Conservation (phyloP, 2,797 vertebrate genomes). For the Neosilurus mollespiculum region DNA sequence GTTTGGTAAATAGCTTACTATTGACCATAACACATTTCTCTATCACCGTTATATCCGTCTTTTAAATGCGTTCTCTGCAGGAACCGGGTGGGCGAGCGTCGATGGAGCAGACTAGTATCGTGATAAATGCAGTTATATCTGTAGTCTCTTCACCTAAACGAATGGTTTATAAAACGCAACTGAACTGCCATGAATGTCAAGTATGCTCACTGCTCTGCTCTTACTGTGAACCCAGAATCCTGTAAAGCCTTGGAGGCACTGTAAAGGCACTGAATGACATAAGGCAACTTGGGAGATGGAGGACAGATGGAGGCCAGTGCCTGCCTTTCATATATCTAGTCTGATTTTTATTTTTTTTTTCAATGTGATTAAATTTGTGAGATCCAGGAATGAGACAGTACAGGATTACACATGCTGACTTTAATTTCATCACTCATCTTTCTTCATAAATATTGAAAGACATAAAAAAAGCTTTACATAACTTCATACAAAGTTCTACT, state of each 20-base stretch:
- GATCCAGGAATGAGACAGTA: background rate
- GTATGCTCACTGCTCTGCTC: slow-evolving; percentile 34
- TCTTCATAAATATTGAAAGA: background rate
- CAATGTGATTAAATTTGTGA: background rate
- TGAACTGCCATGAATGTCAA: slow-evolving; percentile 40
- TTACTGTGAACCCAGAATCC: slow-evolving; percentile 41
- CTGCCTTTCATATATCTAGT: slow-evolving; percentile 19
- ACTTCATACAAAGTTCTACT: background rate
- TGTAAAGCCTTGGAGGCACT: slow-evolving; percentile 19
- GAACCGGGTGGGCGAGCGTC: slow-evolving; percentile 11
- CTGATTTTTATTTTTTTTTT: slow-evolving; percentile 2
- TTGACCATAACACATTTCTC: slow-evolving; percentile 45
- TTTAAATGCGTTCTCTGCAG: slow-evolving; percentile 37
- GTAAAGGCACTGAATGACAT: slow-evolving; percentile 17
- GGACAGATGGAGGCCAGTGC: background rate
- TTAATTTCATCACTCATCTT: background rate
- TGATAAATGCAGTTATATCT: slow-evolving; percentile 49
- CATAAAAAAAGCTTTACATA: background rate
- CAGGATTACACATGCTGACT: background rate
- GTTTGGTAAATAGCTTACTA: slow-evolving; percentile 44
- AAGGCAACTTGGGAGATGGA: slow-evolving; percentile 6
- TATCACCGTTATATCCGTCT: slow-evolving; percentile 44
- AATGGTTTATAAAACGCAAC: slow-evolving; percentile 45
- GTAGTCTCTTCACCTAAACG: slow-evolving; percentile 35
- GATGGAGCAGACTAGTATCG: slow-evolving; percentile 7